A percentile compares a stretch with the other conserved stretches of the same genome.
Conservation (phyloP, 2,113 vertebrate genomes). For the Tupaia tana region DNA sequence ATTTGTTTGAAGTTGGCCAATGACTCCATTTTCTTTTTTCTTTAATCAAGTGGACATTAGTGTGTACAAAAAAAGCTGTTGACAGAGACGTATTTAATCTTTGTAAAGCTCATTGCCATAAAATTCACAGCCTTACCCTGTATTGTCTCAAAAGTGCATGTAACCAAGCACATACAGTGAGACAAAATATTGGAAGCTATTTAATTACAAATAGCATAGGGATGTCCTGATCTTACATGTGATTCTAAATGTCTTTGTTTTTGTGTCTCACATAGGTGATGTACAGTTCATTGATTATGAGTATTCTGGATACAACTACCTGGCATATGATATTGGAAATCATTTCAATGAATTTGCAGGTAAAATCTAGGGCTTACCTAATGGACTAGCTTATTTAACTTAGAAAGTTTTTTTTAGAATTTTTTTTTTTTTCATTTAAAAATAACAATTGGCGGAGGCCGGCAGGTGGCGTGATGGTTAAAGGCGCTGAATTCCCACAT, state of each 20-base stretch:
- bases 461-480: too few species aligned
- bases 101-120: constrained; percentile 72
- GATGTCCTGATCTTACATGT: constrained; percentile 27
- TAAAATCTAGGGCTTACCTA: constrained; percentile 74
- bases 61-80: constrained; percentile 77
- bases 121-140: constrained; percentile 80
- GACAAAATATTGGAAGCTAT: constrained; percentile 66
- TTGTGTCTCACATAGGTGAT: constrained; percentile 91
- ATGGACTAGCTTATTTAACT: not conserved
- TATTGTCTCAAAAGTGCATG: constrained; percentile 79
- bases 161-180: constrained; percentile 69
- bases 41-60: constrained; percentile 14
- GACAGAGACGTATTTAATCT: constrained; percentile 62
- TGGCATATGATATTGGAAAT: constrained; percentile 99
- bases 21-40: constrained; percentile 9
- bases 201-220: constrained; percentile 75
- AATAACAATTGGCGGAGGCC: too few species aligned
- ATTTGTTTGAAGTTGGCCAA: constrained; percentile 66
- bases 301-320: constrained; percentile 99
- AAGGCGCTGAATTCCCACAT: too few species aligned
- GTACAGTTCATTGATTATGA: constrained; percentile 99
- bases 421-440: not conserved
- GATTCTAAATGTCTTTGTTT: constrained; percentile 85
- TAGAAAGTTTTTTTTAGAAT: constrained; percentile 2
- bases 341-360: constrained; percentile 99